Percentiles rank a stretch among this genome's conserved stretches.
These are phyloP conservation scores for Frankliniella fusca DNA, from an alignment of 2,888 invertebrate species.

Conservation along the genomic window DNA sequence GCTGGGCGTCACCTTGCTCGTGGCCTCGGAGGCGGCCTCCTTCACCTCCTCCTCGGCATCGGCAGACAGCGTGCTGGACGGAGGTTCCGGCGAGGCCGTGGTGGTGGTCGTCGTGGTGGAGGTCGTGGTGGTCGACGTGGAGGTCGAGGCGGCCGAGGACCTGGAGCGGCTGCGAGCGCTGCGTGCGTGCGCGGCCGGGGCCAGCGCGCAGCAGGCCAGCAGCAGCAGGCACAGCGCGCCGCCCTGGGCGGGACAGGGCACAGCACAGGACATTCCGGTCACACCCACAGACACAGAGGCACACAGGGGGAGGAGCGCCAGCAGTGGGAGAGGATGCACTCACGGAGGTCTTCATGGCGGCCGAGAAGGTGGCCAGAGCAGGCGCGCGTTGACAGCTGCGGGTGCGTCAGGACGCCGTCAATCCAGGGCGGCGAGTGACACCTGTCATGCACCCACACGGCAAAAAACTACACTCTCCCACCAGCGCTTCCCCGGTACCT, in stretches of 20 bases:
- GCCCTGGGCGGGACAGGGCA: neutral
- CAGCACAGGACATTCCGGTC: neutral
- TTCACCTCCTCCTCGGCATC: neutral
- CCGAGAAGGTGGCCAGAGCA: neutral
- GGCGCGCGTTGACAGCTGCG: neutral
- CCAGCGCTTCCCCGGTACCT: neutral
- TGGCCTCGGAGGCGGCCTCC: neutral
- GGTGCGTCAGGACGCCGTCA: neutral
- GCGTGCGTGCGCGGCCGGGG: neutral
- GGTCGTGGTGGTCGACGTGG: neutral
- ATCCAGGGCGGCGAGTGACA: neutral
- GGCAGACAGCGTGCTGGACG: neutral
- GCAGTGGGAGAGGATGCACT: neutral
- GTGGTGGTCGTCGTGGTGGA: neutral
- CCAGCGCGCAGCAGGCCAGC: conserved; percentile 6
- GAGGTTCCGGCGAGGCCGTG: neutral
- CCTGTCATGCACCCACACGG: neutral
- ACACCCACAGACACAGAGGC: neutral
- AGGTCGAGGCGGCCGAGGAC: neutral
- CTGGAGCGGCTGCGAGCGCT: neutral
- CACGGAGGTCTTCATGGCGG: neutral
- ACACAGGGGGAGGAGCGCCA: neutral
- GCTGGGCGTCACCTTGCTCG: neutral
- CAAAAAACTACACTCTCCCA: neutral
- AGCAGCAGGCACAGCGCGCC: conserved; percentile 1